phyloP scores from a whole-genome alignment of 2,797 vertebrate genomes.

The Catostomus latipinnis region DNA sequence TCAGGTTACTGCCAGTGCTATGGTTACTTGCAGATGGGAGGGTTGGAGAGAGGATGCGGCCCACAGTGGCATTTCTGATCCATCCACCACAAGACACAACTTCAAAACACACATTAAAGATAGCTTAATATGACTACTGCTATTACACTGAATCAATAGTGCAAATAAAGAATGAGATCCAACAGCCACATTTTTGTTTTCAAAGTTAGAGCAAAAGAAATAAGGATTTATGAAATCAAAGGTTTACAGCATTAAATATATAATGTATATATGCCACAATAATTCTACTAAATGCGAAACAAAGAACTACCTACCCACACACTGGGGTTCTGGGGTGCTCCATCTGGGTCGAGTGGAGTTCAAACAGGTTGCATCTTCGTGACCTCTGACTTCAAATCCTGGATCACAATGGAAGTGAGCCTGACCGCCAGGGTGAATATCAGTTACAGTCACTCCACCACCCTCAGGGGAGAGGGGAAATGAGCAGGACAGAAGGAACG shows the following conservation, averaged over 20 bases:
- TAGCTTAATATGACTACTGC: too few relatives aligned
- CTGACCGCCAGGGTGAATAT: constrained; percentile 88
- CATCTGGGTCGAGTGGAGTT: constrained; percentile 87
- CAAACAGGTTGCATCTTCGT: constrained; percentile 85
- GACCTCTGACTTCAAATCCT: constrained; percentile 88
- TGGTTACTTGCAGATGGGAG: constrained; percentile 80
- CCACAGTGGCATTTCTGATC: constrained; percentile 89
- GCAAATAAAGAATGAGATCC: too few relatives aligned
- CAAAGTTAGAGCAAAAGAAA: too few relatives aligned
- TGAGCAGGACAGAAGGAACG: constrained; percentile 88
- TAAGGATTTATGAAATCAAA: not conserved
- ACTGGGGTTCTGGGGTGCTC: constrained; percentile 82
- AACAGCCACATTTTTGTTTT: too few relatives aligned
- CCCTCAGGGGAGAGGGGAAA: constrained; percentile 85
- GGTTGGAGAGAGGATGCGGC: constrained; percentile 87
- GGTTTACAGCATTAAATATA: too few relatives aligned
- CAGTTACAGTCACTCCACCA: constrained; percentile 89
- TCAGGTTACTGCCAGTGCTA: constrained; percentile 86
- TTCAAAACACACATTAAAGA: constrained; percentile 34
- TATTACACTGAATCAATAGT: too few relatives aligned
- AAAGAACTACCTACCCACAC: constrained; percentile 72
- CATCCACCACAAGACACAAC: constrained; percentile 88
- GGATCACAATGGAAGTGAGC: constrained; percentile 91
- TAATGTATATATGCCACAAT: too few relatives aligned
- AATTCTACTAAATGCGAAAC: not conserved